Evolutionary conservation across 2,797 vertebrate species (phyloP), one percentile per base, ranked within the genome.

Genomic region (Ctenochaetus hawaiiensis): DNA sequence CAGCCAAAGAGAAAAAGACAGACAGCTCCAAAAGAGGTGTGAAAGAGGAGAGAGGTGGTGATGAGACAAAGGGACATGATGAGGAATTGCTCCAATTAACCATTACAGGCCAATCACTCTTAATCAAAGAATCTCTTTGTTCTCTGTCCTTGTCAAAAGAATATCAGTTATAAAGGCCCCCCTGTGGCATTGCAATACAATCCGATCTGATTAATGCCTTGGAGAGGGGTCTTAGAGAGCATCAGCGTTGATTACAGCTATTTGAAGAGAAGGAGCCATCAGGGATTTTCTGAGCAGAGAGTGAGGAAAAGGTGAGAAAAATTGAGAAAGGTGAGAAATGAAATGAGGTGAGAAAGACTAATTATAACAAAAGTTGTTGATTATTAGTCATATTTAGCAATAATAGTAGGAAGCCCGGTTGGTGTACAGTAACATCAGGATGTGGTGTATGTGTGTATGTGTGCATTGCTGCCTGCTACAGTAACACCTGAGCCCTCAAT

Each of bases 161-260:
- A 89, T 86, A 87, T 81, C 83, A 63, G 79, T 80, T 75, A 75
- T 86, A 91, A 88, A 61, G 18, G 14, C 68, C 78, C 87, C 78
- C 89, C 83, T 13, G 67, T 82, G 84, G 84, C 72, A 85, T 2
- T 11, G 72, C 84, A 92, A 90, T 90, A 78, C 90, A 92, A 91
- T 90, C 71, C 84, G 76, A 86, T 91, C 86, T 90, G 87, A 93
- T 91, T 88, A 90, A 90, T 88, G 88, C 80, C 72, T 78, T 65
- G 47, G 76, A 90, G 87, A 89, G 72, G 87, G 87, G 77, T 82
- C 83, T 86, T 22, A 30, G 49, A 78, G 77, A 84, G 83, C 71
- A 85, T 85, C 87, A 83, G 88, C 80, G 90, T 86, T 93, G 92
- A 94, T 93, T 93, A 93, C 87, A 88, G 88, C 80, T 91, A 82